Base-by-base conservation (phyloP, 2,797 vertebrate species). In the Macropus fuliginosus region DNA sequence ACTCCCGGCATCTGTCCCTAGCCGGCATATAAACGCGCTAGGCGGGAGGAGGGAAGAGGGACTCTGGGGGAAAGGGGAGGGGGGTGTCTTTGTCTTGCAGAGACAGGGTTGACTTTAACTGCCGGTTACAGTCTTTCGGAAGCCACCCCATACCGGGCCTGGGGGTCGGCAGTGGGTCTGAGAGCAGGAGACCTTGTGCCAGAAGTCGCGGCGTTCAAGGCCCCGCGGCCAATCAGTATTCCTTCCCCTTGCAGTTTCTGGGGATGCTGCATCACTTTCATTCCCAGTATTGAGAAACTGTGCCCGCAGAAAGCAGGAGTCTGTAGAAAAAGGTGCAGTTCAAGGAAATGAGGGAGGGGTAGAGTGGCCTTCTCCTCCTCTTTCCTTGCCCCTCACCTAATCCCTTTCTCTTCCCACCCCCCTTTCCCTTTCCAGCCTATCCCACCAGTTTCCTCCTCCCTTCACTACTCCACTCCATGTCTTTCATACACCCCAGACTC, bases 131-230 rank as follows among this genome's bases (percentile, higher is more conserved):
- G 9, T 46, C 18, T 81, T 40, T 46, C 2, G 74, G 74, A 81
- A 81, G 74, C 18, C 40, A 46, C 74, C 29, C 40, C 40, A 81
- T 24, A 24, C 8, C 18, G 40, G 24, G 21, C 74, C 66, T 50
- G 21, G 40, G 74, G 21, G 74, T 50, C 4, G 16, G 74, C 40
- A 11, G 9, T 11, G 24, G 74, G 40, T 87, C 31, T 12, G 74
- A 27, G 74, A 81, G n/a, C 40, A 27, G 27, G 74, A 81, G 21
- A 27, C 40, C n/a, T 87, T 46, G 40, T 4, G 40, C 8, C 81
- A 56, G 62, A 10, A 2, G 50, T 56, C 89, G 54, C 21, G 90
- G 54, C 50, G 31, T 92, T 95, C 54, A 91, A 93, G 95, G 93
- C 50, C 54, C 62, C 56, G 21, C 18, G 9, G 62, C 46, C 29